Conservation (phyloP, 2,888 invertebrate species). For the Autographa gamma region DNA sequence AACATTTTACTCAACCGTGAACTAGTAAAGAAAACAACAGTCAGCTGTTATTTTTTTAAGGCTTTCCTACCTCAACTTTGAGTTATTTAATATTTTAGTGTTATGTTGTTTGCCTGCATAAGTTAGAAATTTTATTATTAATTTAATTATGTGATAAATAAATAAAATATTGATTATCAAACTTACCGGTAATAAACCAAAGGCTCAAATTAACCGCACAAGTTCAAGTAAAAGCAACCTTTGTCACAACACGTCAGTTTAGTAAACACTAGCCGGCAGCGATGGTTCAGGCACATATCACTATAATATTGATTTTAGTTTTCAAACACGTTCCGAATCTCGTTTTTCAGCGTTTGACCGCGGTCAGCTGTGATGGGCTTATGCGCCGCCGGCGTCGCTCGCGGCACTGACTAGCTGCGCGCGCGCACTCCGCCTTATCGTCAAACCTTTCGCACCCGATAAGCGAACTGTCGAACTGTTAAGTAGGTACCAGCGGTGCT, state of each 20-base stretch:
- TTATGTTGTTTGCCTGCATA: not conserved
- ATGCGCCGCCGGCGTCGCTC: slow-evolving; percentile 77
- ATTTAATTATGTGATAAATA: not conserved
- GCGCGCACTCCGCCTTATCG: slow-evolving; percentile 80
- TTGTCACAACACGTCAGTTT: slow-evolving; percentile 78
- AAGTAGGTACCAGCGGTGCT: slow-evolving; percentile 54
- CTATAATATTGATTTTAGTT: slow-evolving; percentile 74
- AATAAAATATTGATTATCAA: slow-evolving; percentile 5
- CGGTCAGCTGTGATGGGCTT: slow-evolving; percentile 56
- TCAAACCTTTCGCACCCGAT: slow-evolving; percentile 78
- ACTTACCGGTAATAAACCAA: slow-evolving; percentile 50
- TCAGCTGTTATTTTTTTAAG: not conserved
- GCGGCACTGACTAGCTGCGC: slow-evolving; percentile 75
- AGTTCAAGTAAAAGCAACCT: slow-evolving; percentile 70
- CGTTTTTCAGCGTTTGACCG: slow-evolving; percentile 51
- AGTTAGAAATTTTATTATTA: not conserved
- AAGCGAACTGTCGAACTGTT: slow-evolving; percentile 74
- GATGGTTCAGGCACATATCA: slow-evolving; percentile 74
- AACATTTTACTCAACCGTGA: slow-evolving; percentile 51
- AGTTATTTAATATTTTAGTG: not conserved
- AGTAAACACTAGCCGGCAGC: slow-evolving; percentile 74
- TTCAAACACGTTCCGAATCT: slow-evolving; percentile 64
- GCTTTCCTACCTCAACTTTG: too few relatives aligned
- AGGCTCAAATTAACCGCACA: slow-evolving; percentile 64
- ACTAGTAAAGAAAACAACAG: slow-evolving; percentile 19